phyloP scores from a whole-genome alignment of 1,140 invertebrate species.

The Rhagoletis zephyria region DNA sequence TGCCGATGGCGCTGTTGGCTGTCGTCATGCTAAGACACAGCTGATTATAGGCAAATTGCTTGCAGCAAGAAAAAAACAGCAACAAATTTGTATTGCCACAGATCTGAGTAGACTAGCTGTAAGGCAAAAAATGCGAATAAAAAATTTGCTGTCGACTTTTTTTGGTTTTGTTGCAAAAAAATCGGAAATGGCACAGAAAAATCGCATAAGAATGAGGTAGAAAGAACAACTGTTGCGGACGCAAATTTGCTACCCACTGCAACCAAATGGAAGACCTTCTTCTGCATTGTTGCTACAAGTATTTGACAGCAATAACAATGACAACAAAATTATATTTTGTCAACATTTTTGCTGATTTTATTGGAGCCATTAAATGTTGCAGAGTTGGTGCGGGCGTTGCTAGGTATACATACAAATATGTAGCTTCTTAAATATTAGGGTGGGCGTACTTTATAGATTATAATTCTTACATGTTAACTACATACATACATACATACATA shows the following conservation, averaged over 20 bases:
- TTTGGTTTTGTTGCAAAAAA: no score
- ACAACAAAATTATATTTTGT: not conserved
- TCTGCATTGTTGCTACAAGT: not conserved
- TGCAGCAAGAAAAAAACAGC: not conserved
- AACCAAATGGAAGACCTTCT: not conserved
- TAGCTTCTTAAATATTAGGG: no score
- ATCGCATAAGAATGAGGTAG: not conserved
- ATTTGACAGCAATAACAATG: not conserved
- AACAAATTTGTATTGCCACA: not conserved
- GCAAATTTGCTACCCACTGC: constrained; percentile 17
- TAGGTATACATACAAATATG: no score
- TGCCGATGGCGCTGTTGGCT: not conserved
- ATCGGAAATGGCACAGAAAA: not conserved
- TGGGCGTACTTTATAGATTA: no score
- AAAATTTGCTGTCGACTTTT: not conserved
- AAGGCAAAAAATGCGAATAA: not conserved
- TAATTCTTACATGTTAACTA: no score
- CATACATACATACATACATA: no score
- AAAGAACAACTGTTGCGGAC: not conserved
- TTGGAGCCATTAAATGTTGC: not conserved
- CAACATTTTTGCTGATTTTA: not conserved
- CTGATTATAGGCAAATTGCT: constrained; percentile 37
- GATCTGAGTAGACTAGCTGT: not conserved
- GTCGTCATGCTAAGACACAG: constrained; percentile 19
- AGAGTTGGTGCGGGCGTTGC: not conserved